Evolutionary conservation across 2,888 invertebrate genomes (phyloP).

Genomic region (Caenorhabditis uteleia): DNA sequence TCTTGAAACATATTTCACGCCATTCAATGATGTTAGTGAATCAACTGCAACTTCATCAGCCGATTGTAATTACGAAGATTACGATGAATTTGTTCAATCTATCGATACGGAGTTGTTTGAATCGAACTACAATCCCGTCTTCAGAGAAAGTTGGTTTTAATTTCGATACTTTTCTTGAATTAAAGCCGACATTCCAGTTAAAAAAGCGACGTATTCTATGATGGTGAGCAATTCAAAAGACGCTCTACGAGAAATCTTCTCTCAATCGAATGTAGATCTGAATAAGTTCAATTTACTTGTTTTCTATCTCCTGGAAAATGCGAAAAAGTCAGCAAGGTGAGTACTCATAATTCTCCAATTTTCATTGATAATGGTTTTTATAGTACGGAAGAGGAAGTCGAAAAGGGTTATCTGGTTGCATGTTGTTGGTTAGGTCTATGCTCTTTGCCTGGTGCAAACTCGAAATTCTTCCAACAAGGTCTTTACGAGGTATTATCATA

Average conservation of each 20-base stretch:
- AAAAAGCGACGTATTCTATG: no score
- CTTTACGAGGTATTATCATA: slow-evolving; percentile 21
- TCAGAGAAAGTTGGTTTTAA: slow-evolving; percentile 14
- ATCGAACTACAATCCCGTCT: no score
- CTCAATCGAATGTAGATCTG: slow-evolving; percentile 2
- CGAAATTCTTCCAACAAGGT: slow-evolving; percentile 16
- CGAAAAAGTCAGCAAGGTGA: neutral
- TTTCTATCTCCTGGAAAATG: slow-evolving; percentile 27
- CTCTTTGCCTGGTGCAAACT: slow-evolving; percentile 4
- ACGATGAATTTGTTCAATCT: slow-evolving; percentile 17
- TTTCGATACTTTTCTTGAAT: no score
- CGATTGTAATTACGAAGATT: slow-evolving; percentile 30
- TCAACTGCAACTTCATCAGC: slow-evolving; percentile 13
- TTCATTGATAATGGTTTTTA: slow-evolving; percentile 3
- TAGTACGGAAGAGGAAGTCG: slow-evolving; percentile 8
- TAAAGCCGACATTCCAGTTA: no score
- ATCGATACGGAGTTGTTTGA: slow-evolving; percentile 15
- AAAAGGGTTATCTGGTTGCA: slow-evolving; percentile 7
- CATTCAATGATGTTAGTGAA: slow-evolving; percentile 24
- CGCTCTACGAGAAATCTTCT: slow-evolving; percentile 16
- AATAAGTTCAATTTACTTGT: slow-evolving; percentile 22
- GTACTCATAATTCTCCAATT: neutral
- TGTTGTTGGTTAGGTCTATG: slow-evolving; percentile 19
- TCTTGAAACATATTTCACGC: slow-evolving; percentile 2
- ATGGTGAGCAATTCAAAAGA: no score